phyloP scores from a whole-genome alignment of 2,113 vertebrate genomes.

The Indri indri region DNA sequence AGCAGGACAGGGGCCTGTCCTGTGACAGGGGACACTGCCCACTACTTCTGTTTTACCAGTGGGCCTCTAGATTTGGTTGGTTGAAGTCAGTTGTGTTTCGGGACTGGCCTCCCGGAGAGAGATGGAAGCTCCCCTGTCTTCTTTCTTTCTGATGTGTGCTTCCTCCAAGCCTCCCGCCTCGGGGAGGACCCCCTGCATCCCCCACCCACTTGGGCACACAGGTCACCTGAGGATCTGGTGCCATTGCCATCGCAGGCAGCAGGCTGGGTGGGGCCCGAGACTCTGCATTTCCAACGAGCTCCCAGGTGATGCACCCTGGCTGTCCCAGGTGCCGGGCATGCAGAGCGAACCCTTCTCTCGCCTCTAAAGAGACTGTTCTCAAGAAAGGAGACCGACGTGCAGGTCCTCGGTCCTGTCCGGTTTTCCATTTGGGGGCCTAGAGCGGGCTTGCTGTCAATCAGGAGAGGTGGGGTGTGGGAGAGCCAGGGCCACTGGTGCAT shows the following conservation, averaged over 20 bases:
- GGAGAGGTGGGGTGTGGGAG: not conserved
- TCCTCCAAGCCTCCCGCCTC: no score
- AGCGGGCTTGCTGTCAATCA: not conserved
- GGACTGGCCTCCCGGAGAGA: not conserved
- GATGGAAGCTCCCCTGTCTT: not conserved
- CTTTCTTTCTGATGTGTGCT: not conserved
- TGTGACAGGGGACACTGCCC: not conserved
- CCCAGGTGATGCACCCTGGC: not conserved
- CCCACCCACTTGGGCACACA: accelerated
- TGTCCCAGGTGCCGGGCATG: accelerated
- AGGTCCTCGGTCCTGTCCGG: not conserved
- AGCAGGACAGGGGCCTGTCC: not conserved
- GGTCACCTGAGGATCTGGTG: not conserved
- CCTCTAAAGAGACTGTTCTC: not conserved
- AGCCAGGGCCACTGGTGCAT: not conserved
- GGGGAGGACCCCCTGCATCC: not conserved
- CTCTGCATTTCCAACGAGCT: not conserved
- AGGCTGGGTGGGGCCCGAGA: not conserved
- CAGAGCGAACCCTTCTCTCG: accelerated
- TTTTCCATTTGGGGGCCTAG: not conserved
- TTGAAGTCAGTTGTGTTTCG: not conserved
- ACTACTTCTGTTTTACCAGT: not conserved
- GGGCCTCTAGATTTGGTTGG: not conserved
- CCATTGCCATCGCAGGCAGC: no score
- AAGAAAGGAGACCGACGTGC: accelerated